Conservation (phyloP, 92 coral and sea anemone species). For the Meandrina meandrites region DNA sequence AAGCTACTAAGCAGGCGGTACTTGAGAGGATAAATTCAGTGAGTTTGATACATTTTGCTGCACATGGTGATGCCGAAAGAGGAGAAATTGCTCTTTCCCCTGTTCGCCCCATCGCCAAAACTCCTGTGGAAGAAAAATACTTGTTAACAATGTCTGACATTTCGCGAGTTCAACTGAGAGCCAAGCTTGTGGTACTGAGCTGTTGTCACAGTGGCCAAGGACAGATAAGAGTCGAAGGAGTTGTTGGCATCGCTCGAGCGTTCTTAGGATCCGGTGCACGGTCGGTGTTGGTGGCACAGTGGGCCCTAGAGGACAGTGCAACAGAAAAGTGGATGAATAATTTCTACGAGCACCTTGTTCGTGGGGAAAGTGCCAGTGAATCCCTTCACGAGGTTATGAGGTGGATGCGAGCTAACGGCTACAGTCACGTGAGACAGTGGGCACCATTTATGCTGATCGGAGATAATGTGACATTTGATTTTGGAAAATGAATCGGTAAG, state of each 20-base stretch:
- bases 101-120: background rate
- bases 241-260: slow-evolving; percentile 49
- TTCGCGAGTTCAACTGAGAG: slow-evolving; percentile 23
- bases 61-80: slow-evolving; percentile 29
- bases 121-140: background rate
- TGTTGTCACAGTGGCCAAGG: slow-evolving; percentile 48
- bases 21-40: slow-evolving; percentile 22
- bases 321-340: slow-evolving; percentile 33
- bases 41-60: slow-evolving; percentile 13
- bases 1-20: slow-evolving; percentile 33
- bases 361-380: slow-evolving; percentile 2
- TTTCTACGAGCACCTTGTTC: slow-evolving; percentile 36
- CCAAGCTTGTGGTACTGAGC: slow-evolving; percentile 55
- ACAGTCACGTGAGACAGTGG: background rate
- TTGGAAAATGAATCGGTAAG: too few species aligned
- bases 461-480: background rate
- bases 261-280: slow-evolving; percentile 49
- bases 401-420: slow-evolving; percentile 1
- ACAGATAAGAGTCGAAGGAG: slow-evolving; percentile 44
- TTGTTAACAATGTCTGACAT: slow-evolving; percentile 37
- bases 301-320: slow-evolving; percentile 46
- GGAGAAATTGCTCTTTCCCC: slow-evolving; percentile 41
- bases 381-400: slow-evolving; percentile 2
- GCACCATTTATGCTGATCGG: background rate
- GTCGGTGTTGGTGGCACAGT: slow-evolving; percentile 50